A percentile compares a stretch with the other conserved stretches of the same genome.
Evolutionary conservation across 2,797 vertebrate genomes (phyloP).

Genomic region (Carcharodon carcharias): DNA sequence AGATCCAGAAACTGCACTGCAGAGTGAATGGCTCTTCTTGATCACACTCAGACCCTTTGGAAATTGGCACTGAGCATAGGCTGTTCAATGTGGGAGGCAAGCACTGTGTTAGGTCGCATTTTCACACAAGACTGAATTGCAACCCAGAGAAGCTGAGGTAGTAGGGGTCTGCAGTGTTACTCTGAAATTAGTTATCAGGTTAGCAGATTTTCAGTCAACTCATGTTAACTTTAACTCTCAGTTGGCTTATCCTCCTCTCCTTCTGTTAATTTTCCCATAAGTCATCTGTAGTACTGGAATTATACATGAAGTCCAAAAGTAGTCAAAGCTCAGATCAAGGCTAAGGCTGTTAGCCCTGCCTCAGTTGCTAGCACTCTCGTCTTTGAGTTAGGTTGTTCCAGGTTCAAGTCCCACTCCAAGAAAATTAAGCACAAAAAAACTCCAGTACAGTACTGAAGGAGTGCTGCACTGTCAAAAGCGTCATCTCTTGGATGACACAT

Average conservation of each 20-base stretch:
- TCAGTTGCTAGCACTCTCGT: neutral
- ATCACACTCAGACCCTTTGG: neutral
- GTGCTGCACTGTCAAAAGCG: neutral
- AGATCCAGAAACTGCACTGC: neutral
- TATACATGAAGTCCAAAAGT: neutral
- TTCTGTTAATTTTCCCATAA: neutral
- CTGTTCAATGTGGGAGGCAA: neutral
- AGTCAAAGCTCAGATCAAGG: neutral
- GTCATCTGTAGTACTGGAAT: neutral
- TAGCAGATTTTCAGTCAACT: neutral
- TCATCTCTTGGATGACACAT: no score
- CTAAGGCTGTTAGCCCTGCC: neutral
- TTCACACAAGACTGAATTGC: neutral
- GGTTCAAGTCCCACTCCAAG: neutral
- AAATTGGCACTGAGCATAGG: neutral
- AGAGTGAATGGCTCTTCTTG: neutral
- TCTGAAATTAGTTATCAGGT: neutral
- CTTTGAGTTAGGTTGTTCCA: neutral
- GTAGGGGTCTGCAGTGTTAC: neutral
- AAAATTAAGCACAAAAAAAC: neutral
- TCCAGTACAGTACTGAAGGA: neutral
- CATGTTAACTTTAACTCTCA: neutral
- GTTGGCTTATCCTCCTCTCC: neutral
- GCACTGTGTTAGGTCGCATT: neutral
- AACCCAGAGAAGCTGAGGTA: neutral